Evolutionary conservation across 2,797 vertebrate species (phyloP).

Genomic region (Hoplostethus atlanticus): DNA sequence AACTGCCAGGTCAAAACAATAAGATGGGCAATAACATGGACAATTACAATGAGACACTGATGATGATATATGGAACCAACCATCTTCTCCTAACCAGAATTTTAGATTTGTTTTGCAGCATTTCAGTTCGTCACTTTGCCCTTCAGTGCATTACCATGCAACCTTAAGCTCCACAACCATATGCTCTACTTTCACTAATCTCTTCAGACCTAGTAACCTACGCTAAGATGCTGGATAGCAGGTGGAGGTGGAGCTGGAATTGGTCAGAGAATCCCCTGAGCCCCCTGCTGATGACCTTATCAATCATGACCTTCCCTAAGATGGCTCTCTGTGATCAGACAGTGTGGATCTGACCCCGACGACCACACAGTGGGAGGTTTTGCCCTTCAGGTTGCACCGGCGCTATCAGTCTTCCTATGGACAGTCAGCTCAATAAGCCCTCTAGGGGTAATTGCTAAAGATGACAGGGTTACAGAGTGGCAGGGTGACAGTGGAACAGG

Average conservation of each 20-base stretch:
- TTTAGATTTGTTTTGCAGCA: not conserved
- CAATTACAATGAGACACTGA: not conserved
- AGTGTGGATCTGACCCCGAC: slow-evolving; percentile 59
- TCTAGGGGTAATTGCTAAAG: slow-evolving; percentile 51
- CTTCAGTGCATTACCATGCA: slow-evolving; percentile 5
- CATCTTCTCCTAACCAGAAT: not conserved
- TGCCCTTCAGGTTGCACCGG: slow-evolving; percentile 60
- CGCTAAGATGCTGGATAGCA: slow-evolving; percentile 61
- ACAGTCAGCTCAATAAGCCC: slow-evolving; percentile 65
- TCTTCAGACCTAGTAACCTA: slow-evolving; percentile 57
- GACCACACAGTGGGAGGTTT: slow-evolving; percentile 74
- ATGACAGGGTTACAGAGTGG: slow-evolving; percentile 63
- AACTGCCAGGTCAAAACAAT: no score
- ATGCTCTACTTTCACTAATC: slow-evolving; percentile 72
- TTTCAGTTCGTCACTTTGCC: slow-evolving; percentile 14
- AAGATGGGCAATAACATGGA: no score
- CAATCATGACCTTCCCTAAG: slow-evolving; percentile 67
- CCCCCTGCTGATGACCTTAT: slow-evolving; percentile 62
- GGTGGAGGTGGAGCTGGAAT: slow-evolving; percentile 53
- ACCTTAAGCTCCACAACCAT: slow-evolving; percentile 56
- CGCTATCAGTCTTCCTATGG: slow-evolving; percentile 65
- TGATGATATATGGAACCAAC: not conserved
- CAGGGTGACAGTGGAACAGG: slow-evolving; percentile 67
- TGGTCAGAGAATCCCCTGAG: slow-evolving; percentile 68
- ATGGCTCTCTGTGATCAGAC: slow-evolving; percentile 66